Conservation (phyloP, 2,113 vertebrate genomes). For the Etia nguti region DNA sequence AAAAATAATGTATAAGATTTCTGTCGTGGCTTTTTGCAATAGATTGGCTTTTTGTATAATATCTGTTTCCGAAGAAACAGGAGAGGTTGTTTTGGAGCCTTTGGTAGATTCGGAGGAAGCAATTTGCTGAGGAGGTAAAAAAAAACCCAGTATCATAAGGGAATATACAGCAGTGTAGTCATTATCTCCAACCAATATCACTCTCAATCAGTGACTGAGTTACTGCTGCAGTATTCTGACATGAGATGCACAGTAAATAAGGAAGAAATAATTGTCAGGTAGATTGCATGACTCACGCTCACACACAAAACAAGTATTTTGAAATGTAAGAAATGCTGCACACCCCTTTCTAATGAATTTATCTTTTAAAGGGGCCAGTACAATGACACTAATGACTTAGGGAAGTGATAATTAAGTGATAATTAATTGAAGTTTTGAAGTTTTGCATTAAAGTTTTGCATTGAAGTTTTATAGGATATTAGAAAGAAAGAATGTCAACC, state of each 20-base stretch:
- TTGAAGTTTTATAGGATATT: not conserved
- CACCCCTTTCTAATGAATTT: not conserved
- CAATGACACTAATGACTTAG: not conserved
- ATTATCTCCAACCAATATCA: constrained; percentile 2
- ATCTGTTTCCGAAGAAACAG: constrained; percentile 28
- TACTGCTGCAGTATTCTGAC: not conserved
- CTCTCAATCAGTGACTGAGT: not conserved
- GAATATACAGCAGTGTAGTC: constrained; percentile 18
- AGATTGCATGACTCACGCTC: not conserved
- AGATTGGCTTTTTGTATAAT: constrained; percentile 57
- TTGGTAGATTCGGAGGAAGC: constrained; percentile 18
- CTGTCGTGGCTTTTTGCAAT: constrained; percentile 39
- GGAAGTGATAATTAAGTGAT: not conserved
- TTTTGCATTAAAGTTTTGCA: too few species aligned
- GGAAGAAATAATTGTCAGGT: not conserved
- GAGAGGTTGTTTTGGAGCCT: constrained; percentile 32
- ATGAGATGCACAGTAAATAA: not conserved
- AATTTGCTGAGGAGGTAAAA: constrained; percentile 40
- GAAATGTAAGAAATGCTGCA: not conserved
- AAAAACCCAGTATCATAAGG: constrained; percentile 22
- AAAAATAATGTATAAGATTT: constrained; percentile 46
- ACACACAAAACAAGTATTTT: not conserved
- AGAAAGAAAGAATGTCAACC: not conserved
- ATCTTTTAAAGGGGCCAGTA: not conserved
- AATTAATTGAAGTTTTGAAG: too few species aligned